A percentile compares a stretch with the other conserved stretches of the same genome.
phyloP scores from a whole-genome alignment of 2,113 vertebrate genomes.

The Callopanchax toddi region DNA sequence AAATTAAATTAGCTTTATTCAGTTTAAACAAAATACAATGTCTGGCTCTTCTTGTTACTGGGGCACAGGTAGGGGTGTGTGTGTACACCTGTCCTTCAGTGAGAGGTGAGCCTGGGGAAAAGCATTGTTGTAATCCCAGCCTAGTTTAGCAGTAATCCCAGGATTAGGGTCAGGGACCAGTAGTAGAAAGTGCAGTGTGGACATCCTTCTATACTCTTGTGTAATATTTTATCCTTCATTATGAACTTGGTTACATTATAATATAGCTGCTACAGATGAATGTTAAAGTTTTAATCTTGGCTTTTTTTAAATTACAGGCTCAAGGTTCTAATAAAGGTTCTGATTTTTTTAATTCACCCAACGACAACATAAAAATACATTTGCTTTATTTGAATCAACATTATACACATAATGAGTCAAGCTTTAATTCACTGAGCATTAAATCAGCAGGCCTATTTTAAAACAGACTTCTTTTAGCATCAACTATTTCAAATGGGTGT shows the following conservation, averaged over 20 bases:
- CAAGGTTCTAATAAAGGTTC: too few species aligned
- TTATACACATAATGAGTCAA: slow-evolving; percentile 45
- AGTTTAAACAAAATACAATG: not conserved
- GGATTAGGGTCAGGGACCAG: slow-evolving; percentile 82
- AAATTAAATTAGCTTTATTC: too few species aligned
- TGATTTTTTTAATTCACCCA: too few species aligned
- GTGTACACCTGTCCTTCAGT: slow-evolving; percentile 60
- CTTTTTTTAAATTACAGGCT: too few species aligned
- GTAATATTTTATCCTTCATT: slow-evolving; percentile 46
- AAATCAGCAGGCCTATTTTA: slow-evolving; percentile 29
- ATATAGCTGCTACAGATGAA: not conserved
- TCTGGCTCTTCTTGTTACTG: not conserved
- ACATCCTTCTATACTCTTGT: slow-evolving; percentile 59
- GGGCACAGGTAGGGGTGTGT: not conserved
- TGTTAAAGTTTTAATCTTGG: too few species aligned
- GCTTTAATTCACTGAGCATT: slow-evolving; percentile 33
- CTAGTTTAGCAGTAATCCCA: slow-evolving; percentile 77
- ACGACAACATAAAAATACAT: slow-evolving; percentile 66
- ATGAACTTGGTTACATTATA: slow-evolving; percentile 6
- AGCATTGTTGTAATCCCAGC: slow-evolving; percentile 72
- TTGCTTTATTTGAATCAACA: slow-evolving; percentile 69
- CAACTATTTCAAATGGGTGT: not conserved
- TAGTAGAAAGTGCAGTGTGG: slow-evolving; percentile 77
- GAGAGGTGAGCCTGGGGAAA: slow-evolving; percentile 57
- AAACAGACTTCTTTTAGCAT: not conserved